Evolutionary conservation across 2,888 invertebrate genomes (phyloP), one percentile per base, ranked within the genome.

Genomic region (Eupithecia vulgata): DNA sequence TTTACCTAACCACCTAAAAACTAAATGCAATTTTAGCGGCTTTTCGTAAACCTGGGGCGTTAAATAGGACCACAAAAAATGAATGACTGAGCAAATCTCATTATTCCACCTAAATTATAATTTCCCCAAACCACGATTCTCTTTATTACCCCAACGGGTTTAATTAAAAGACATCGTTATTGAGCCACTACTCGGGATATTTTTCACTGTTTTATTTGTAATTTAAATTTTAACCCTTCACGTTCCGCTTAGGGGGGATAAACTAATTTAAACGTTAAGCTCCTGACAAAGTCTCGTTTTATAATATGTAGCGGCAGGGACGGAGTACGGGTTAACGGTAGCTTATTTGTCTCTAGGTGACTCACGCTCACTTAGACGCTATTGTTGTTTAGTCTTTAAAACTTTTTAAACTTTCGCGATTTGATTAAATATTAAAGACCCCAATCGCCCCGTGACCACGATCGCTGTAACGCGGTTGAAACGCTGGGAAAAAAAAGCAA

Each of bases 201-300:
- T 94, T 94, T 94, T 94, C 93, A 91, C 91, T 93, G 88, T 94
- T 95, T 93, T 94, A 94, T 95, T 94, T 94, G 94, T 94, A 93
- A 95, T 95, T 94, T 94, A 94, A 94, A 94, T 94, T 94, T 93
- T 91, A 91, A 93, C 92, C 94, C 94, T 93, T 92, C 90, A 85
- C 85, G 91, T 91, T 87, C 84, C 86, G 89, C 88, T 92, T 83
- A 87, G 88, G 92, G 93, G 93, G 94, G 90, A 91, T 92, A 93
- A 93, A 94, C 94, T 94, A 94, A 94, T 94, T 94, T 94, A 92
- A 92, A 91, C 92, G 94, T 87, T 94, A 93, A 94, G 94, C 94
- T 91, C 88, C 87, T 88, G 88, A 89, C 90, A 90, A 90, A 90
- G 89, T 91, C 90, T 85, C 89, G 88, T 89, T 90, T 90, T 91